Conservation (phyloP, 2,888 invertebrate species). For the Hedya salicella region DNA sequence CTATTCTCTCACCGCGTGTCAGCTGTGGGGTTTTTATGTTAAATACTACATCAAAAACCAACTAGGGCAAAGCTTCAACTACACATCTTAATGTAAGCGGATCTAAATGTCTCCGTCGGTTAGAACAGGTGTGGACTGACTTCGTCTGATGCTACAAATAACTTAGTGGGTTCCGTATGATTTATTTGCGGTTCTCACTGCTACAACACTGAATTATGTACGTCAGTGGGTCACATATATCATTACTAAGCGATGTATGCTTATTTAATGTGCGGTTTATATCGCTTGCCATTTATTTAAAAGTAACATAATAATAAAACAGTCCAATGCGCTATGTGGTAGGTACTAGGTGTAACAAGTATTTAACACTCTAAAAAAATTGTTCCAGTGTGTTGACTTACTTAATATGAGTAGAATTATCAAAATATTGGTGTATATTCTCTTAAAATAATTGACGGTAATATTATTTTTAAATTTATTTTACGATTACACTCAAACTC, state of each 20-base stretch:
- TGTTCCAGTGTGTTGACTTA: too few species aligned
- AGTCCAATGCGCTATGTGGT: too few species aligned
- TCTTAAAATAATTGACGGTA: too few species aligned
- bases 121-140: conserved; percentile 29
- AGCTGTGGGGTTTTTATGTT: neutral
- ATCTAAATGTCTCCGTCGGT: conserved; percentile 25
- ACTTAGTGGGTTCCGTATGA: conserved; percentile 31
- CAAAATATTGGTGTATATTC: too few species aligned
- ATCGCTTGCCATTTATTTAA: conserved; percentile 5
- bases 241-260: conserved; percentile 24
- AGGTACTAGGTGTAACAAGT: too few species aligned
- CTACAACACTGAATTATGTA: conserved; percentile 35
- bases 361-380: too few species aligned
- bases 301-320: neutral
- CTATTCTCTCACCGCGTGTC: too few species aligned
- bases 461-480: too few species aligned
- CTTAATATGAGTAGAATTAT: too few species aligned
- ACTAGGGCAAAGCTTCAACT: neutral
- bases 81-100: conserved; percentile 24
- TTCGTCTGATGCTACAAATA: conserved; percentile 25
- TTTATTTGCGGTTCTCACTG: conserved; percentile 35
- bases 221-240: conserved; percentile 32
- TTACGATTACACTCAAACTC: too few species aligned
- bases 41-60: neutral
- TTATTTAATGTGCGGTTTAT: conserved; percentile 21